Evolutionary conservation across 2,797 vertebrate genomes (phyloP).

Genomic region (Mionectes olivaceus): DNA sequence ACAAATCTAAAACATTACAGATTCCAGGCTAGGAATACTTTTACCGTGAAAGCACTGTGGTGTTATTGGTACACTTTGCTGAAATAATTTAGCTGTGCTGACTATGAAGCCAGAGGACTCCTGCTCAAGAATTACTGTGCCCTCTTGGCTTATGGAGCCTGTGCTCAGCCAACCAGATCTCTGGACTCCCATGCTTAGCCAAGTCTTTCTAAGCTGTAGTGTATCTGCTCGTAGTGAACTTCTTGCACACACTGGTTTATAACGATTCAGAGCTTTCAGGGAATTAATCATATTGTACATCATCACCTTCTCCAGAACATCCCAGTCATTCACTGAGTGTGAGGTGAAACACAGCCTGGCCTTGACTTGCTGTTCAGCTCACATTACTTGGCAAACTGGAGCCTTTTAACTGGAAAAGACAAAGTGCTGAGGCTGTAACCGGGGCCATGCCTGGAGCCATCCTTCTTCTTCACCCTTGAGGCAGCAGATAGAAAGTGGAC

Average conservation of each 20-base stretch:
- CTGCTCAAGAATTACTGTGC: neutral
- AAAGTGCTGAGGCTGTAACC: too few species aligned
- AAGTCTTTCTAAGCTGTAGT: neutral
- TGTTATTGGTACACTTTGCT: neutral
- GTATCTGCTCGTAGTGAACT: accelerated
- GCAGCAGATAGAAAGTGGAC: neutral
- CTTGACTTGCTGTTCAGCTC: neutral
- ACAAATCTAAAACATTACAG: neutral
- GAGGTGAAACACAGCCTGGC: neutral
- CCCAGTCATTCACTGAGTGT: accelerated
- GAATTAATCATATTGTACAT: neutral
- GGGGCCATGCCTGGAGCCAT: too few species aligned
- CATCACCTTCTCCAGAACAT: neutral
- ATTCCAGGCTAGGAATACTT: neutral
- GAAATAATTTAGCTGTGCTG: neutral
- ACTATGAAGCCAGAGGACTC: neutral
- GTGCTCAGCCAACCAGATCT: neutral
- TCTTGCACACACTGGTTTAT: neutral
- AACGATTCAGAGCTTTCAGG: neutral
- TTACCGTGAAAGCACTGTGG: neutral
- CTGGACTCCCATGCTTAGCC: neutral
- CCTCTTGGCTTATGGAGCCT: neutral
- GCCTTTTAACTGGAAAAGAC: neutral
- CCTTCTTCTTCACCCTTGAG: neutral
- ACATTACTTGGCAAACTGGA: neutral